A percentile compares a stretch with the other conserved stretches of the same genome.
These are phyloP conservation scores for Noctua pronuba DNA, from an alignment of 2,888 invertebrate species.

Conservation along the genomic window DNA sequence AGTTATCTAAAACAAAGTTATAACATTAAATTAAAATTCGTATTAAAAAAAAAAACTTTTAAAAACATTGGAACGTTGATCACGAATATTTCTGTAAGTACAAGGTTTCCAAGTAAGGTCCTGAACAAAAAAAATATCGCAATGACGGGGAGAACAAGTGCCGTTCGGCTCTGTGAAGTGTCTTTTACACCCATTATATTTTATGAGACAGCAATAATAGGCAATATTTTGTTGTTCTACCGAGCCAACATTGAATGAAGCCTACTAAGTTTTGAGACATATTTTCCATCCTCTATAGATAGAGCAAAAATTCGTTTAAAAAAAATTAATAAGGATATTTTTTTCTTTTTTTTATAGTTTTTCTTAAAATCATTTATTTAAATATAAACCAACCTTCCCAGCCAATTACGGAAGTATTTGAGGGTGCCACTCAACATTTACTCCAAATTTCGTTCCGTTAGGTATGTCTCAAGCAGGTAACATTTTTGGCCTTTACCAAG, in stretches of 20 bases:
- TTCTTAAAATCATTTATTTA: not conserved
- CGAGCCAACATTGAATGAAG: conserved; percentile 3
- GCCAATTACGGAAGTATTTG: not conserved
- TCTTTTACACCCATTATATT: not conserved
- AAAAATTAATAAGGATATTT: not conserved
- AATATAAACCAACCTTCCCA: not conserved
- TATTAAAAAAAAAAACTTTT: too few relatives aligned
- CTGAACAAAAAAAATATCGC: too few relatives aligned
- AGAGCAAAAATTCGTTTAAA: not conserved
- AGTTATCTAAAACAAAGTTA: not conserved
- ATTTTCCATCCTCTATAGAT: not conserved
- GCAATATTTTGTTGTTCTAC: not conserved
- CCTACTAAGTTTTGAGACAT: conserved; percentile 1
- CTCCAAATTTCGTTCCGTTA: not conserved
- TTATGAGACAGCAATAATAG: not conserved
- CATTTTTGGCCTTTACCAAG: not conserved
- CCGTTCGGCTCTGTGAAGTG: not conserved
- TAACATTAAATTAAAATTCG: too few relatives aligned
- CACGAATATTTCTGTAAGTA: too few relatives aligned
- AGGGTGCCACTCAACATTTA: not conserved
- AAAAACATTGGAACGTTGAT: too few relatives aligned
- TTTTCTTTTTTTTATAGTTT: not conserved
- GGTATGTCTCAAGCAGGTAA: not conserved
- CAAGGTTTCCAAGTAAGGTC: too few relatives aligned
- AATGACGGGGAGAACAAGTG: too few relatives aligned